Evolutionary conservation across 2,888 invertebrate genomes (phyloP), one percentile per base, ranked within the genome.

Genomic region (Netelia fuscicornis): DNA sequence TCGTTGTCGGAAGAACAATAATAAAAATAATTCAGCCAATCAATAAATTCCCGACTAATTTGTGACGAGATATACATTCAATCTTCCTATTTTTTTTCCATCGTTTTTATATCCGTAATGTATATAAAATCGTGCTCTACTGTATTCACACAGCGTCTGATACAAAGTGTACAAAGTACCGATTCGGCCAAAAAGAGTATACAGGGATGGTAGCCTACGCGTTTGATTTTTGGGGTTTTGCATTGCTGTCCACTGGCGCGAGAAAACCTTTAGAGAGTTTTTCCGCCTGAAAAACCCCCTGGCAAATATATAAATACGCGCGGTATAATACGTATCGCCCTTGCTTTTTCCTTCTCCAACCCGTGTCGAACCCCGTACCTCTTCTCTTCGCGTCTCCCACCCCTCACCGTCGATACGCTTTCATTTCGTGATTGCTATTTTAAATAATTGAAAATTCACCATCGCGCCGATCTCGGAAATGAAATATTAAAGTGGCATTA

Each of bases 371-470:
- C 56, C 56, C 58, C 42, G 11, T 56, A 80, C 23, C 68, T 79
- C 44, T 78, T 68, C 54, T 83, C 75, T 62, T 64, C 71, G 58
- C 67, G 58, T 23, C 72, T 58, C 68, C 44, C 54, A 20, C 56
- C 58, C 72, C 76, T 65, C 42, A 23, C 20, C 9, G 37, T 68
- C 88, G 88, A 89, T 88, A 84, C 91, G 90, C 92, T 93, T 92
- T 93, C 92, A 93, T 92, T 92, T 89, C 89, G 88, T 91, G 92
- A 93, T 93, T 92, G 92, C 90, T 93, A 88, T 92, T 93, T 92
- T 92, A 92, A 91, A 92, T 92, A 92, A 92, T 91, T 92, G 90
- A 91, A 68, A 75, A 81, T 58, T 65, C 70, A 68, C 42, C 68
- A 64, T 76, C 20, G 67, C 48, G 23, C 52, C n/a, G 48, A 42